Conservation (phyloP, 2,797 vertebrate species). For the Mycteria americana region DNA sequence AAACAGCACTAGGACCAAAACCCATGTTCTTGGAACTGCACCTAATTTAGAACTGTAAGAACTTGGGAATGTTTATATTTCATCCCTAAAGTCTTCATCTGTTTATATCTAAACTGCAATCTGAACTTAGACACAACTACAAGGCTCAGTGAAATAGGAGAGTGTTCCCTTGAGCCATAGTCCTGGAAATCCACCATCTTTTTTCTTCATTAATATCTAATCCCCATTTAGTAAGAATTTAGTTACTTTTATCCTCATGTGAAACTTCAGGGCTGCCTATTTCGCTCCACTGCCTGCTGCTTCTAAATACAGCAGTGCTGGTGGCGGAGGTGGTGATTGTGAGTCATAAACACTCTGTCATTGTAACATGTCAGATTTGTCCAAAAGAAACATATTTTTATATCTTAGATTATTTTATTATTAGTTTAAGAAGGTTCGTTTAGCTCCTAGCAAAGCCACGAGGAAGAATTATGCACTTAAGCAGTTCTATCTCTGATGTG, state of each 20-base stretch:
- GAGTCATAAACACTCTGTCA: slow-evolving; percentile 74
- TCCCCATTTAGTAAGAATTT: slow-evolving; percentile 66
- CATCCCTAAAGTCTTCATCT: slow-evolving; percentile 69
- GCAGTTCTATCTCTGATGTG: slow-evolving; percentile 59
- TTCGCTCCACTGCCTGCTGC: slow-evolving; percentile 64
- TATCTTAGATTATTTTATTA: slow-evolving; percentile 74
- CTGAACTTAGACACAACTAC: slow-evolving; percentile 70
- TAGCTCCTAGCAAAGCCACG: slow-evolving; percentile 67
- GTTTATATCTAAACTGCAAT: slow-evolving; percentile 71
- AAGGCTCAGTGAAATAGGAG: slow-evolving; percentile 46
- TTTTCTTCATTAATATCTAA: slow-evolving; percentile 70
- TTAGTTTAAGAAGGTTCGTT: slow-evolving; percentile 72
- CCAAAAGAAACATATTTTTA: slow-evolving; percentile 74
- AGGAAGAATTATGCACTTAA: slow-evolving; percentile 61
- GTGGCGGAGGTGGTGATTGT: slow-evolving; percentile 62
- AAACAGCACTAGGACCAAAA: slow-evolving; percentile 60
- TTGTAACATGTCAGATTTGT: slow-evolving; percentile 67
- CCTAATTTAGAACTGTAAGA: slow-evolving; percentile 71
- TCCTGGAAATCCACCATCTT: slow-evolving; percentile 67
- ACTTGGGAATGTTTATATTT: slow-evolving; percentile 72
- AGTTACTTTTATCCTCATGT: slow-evolving; percentile 70
- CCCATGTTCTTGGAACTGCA: slow-evolving; percentile 65
- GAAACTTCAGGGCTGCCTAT: slow-evolving; percentile 70
- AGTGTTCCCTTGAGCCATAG: slow-evolving; percentile 64
- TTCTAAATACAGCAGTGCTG: slow-evolving; percentile 72